Base-by-base conservation (phyloP, 2,888 invertebrate genomes). In the Ectemnius continuus region DNA sequence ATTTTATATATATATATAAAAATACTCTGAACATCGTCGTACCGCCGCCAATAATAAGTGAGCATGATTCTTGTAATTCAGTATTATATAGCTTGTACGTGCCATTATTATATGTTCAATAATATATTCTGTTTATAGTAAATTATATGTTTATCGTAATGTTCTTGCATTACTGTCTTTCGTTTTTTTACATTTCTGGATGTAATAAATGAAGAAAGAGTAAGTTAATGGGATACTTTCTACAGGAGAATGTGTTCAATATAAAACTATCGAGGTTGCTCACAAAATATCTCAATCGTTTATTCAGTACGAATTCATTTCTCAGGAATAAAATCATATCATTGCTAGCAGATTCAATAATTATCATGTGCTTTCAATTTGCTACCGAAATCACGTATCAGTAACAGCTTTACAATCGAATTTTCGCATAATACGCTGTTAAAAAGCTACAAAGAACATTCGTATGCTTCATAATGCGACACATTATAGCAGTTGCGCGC, bases 211-310 rank as follows among this genome's bases (percentile, higher is more conserved):
- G 45, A 2, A 18, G 16, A 61, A 26, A 67, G 4, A 67, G 4
- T 13, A 13, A 14, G 26, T 67, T 23, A 48, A 36, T 36, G 56
- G 46, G 52, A 63, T 52, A 36, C 11, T 62, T 67, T 36, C 46
- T 71, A 14, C 3, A 5, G 20, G 58, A 67, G 64, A 36, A 11
- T 62, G 48, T 75, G 65, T 66, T 69, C 69, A 36, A 71, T 73
- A 77, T 63, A 70, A 69, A 36, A 71, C n/a, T 65, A 73, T 52
- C 52, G 16, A 16, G 4, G 73, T 85, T 88, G 84, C 84, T 89
- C 88, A 87, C 87, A 89, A 89, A 89, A 89, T 89, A 89, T 89
- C 82, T 86, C 80, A 89, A 86, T 80, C 85, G 85, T 86, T 88
- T 88, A 89, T 89, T 89, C 78, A 87, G 80, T 83, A 80, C 85